Evolutionary conservation across 2,113 vertebrate species (phyloP), one percentile per base, ranked within the genome.

Genomic region (Notarius quadriscutis): DNA sequence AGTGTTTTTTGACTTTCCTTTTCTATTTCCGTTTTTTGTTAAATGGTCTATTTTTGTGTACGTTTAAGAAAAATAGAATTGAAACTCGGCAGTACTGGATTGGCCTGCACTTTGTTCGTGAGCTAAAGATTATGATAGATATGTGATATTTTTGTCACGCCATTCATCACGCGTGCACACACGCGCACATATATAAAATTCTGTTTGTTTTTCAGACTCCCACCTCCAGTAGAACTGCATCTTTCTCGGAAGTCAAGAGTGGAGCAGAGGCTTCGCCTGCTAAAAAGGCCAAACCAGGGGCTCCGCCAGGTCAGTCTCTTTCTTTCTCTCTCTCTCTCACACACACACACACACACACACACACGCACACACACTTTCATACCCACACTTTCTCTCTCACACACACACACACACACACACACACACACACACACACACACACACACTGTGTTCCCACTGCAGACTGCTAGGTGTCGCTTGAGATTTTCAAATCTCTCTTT

Each of bases 181-280:
- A 30, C 30, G 30, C 30, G 30, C 30, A 30, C 30, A 30, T 9
- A 51, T 9, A 2, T 41, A 41, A 41, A 41, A 41, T 34, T 57
- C 5, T 72, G 22, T 51, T 20, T 85, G 0, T 9, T 51, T 57
- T 25, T 41, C 27, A 99, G 98, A 99, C 98, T 17, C 98, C 98
- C 20, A 95, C 92, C 9, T 96, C 98, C 0, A 99, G 96, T 93
- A 96, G 98, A 92, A 99, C 98, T 0, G 96, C 96, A 0, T 98
- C 97, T 92, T 98, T 98, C 92, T 99, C 97, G 0, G 97, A 98
- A 89, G 95, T 94, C 90, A 95, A 84, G 88, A 84, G 93, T 7
- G 91, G n/a, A 72, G 95, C 95, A 5, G 96, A 96, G 0, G 92
- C 92, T 41, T 96, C 97, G 53, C 95, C 97, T 63, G 95, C 96